phyloP scores from a whole-genome alignment of 2,888 invertebrate genomes.

The Troides helena region DNA sequence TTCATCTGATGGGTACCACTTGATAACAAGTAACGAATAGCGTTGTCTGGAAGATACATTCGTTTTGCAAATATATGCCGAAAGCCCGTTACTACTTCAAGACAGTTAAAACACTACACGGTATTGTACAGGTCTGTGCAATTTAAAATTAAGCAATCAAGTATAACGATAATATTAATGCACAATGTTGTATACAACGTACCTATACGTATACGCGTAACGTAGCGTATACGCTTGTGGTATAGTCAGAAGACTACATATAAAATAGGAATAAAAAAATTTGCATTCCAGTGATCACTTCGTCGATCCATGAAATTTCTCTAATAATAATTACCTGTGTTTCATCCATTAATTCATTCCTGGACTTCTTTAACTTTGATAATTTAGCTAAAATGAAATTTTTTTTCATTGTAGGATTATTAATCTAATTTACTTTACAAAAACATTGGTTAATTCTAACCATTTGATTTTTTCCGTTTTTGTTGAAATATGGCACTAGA shows the following conservation, averaged over 20 bases:
- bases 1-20: no score
- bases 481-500: constrained; percentile 44
- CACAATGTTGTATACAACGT: no score
- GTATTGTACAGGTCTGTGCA: neutral
- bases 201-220: no score
- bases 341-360: constrained; percentile 43
- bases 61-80: no score
- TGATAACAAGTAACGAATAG: no score
- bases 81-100: neutral
- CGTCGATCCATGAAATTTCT: neutral
- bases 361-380: constrained; percentile 51
- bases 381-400: constrained; percentile 40
- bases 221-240: no score
- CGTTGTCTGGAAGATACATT: no score
- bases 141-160: neutral
- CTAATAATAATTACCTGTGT: constrained; percentile 39
- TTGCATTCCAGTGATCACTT: neutral
- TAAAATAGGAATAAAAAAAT: neutral
- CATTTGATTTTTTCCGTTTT: constrained; percentile 51
- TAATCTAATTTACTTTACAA: neutral
- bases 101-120: neutral
- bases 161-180: neutral
- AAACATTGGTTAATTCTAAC: constrained; percentile 28
- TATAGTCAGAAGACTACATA: no score
- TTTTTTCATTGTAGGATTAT: neutral